phyloP scores from a whole-genome alignment of 2,888 invertebrate genomes.

The Lucinisca nassula region DNA sequence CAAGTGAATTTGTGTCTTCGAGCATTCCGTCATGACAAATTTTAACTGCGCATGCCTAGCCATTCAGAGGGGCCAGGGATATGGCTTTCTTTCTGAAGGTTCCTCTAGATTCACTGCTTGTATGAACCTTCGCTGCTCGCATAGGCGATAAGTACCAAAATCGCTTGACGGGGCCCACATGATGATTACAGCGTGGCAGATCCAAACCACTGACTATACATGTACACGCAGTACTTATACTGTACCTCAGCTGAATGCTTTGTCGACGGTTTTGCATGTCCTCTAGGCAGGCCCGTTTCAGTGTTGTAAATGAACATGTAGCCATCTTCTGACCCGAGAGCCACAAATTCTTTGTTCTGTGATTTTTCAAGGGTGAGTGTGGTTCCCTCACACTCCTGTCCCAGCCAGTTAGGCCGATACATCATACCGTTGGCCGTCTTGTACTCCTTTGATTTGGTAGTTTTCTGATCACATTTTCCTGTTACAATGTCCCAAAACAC shows the following conservation, averaged over 20 bases:
- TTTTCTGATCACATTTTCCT: constrained; percentile 81
- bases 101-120: too few relatives aligned
- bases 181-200: too few relatives aligned
- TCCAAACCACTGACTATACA: too few relatives aligned
- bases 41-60: too few relatives aligned
- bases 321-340: constrained; percentile 81
- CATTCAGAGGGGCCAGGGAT: too few relatives aligned
- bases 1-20: too few relatives aligned
- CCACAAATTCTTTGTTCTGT: constrained; percentile 64
- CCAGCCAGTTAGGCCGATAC: constrained; percentile 77
- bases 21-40: too few relatives aligned
- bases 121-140: too few relatives aligned
- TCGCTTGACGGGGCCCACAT: too few relatives aligned
- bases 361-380: constrained; percentile 68
- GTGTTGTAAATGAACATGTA: constrained; percentile 77
- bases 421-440: constrained; percentile 72
- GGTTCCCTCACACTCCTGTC: constrained; percentile 68
- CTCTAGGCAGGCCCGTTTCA: constrained; percentile 74
- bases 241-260: constrained; percentile 78
- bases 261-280: constrained; percentile 71
- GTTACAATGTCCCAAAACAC: constrained; percentile 83
- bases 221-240: too few relatives aligned
- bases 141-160: too few relatives aligned
- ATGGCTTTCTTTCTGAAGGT: too few relatives aligned
- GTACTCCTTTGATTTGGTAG: constrained; percentile 51